Evolutionary conservation across 2,888 invertebrate genomes (phyloP).

Genomic region (Diploptera punctata): DNA sequence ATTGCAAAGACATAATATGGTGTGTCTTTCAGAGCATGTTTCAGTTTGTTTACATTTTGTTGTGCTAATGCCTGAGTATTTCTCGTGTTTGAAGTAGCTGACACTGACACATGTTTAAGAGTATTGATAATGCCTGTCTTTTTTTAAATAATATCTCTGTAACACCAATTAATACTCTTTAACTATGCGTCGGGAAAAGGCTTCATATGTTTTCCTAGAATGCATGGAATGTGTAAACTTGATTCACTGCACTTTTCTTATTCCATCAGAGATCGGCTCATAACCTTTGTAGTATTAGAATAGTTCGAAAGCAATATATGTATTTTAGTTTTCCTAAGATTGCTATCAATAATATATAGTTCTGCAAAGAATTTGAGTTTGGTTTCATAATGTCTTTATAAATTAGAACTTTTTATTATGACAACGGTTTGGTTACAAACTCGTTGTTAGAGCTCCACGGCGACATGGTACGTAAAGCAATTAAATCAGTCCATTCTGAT

Average conservation of each 20-base stretch:
- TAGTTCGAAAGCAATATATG: not conserved
- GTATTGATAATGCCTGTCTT: not conserved
- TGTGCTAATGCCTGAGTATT: no score
- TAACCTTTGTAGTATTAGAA: not conserved
- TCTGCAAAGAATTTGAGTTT: no score
- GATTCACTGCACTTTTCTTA: not conserved
- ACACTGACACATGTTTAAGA: not conserved
- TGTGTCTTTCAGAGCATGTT: no score
- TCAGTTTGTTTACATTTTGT: no score
- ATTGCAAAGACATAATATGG: no score
- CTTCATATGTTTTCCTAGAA: not conserved
- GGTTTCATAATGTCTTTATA: not conserved
- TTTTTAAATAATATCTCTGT: not conserved
- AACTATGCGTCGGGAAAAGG: not conserved
- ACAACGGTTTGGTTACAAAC: not conserved
- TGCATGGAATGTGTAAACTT: not conserved
- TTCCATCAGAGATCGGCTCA: not conserved
- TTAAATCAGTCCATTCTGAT: not conserved
- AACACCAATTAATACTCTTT: not conserved
- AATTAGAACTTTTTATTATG: not conserved
- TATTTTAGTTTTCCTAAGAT: no score
- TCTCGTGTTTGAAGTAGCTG: no score
- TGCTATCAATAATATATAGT: not conserved
- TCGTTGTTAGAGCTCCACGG: not conserved
- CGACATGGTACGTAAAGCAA: not conserved